phyloP scores from a whole-genome alignment of 2,797 vertebrate species.

The Euphonia xanthogaster region DNA sequence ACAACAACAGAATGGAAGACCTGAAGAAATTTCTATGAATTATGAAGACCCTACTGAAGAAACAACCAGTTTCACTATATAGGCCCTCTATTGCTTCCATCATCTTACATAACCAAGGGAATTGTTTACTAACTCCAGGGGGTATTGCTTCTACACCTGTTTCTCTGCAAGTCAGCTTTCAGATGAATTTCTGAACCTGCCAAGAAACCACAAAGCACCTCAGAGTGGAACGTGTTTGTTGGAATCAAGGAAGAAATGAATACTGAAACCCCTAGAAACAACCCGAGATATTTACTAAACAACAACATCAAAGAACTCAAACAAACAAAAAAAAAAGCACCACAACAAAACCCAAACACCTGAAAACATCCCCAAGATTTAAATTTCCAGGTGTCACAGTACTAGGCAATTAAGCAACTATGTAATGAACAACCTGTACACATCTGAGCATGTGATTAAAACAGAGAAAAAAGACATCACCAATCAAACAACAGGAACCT shows the following conservation, averaged over 20 bases:
- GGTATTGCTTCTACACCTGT: not conserved
- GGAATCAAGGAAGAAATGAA: not conserved
- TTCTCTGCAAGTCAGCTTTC: not conserved
- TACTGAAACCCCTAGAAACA: not conserved
- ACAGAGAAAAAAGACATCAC: not conserved
- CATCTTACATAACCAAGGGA: not conserved
- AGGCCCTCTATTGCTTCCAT: not conserved
- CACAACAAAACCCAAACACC: not conserved
- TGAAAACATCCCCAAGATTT: not conserved
- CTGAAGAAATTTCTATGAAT: slow-evolving; percentile 76
- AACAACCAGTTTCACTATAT: slow-evolving; percentile 86
- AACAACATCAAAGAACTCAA: not conserved
- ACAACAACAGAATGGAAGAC: slow-evolving; percentile 51
- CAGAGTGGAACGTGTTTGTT: not conserved
- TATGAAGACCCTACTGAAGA: slow-evolving; percentile 80
- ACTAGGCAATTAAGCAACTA: not conserved
- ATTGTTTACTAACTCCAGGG: not conserved
- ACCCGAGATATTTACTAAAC: not conserved
- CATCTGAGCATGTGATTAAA: not conserved
- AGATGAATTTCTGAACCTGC: not conserved
- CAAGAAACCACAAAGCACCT: not conserved
- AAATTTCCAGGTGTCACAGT: not conserved
- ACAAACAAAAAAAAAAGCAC: not conserved
- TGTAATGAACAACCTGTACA: not conserved
- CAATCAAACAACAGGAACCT: not conserved